These are phyloP conservation scores for Thinocorus orbignyianus DNA, from an alignment of 2,113 vertebrate species.

Conservation along the genomic window DNA sequence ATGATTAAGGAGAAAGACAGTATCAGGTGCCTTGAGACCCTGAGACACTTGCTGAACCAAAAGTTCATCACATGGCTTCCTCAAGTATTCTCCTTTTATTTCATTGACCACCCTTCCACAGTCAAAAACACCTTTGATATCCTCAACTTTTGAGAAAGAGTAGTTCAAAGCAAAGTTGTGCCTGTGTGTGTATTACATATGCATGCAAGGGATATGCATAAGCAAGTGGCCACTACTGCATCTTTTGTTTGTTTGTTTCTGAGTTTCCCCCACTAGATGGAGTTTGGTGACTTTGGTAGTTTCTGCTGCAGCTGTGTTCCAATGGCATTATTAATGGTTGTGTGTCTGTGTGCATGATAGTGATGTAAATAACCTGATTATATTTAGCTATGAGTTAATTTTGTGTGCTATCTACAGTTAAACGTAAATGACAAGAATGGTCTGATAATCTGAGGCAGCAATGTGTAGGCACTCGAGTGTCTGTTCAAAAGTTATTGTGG, in stretches of 20 bases:
- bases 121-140: not conserved
- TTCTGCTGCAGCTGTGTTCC: not conserved
- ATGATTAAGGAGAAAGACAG: not conserved
- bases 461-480: not conserved
- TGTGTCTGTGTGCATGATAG: not conserved
- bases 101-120: not conserved
- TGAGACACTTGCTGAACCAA: not conserved
- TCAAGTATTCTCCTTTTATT: not conserved
- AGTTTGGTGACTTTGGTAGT: not conserved
- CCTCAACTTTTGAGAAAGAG: not conserved
- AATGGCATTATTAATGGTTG: not conserved
- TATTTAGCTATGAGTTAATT: not conserved
- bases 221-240: too few relatives aligned
- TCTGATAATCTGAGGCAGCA: not conserved
- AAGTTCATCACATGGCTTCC: not conserved
- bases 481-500: not conserved
- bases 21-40: not conserved
- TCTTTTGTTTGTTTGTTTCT: not conserved
- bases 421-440: not conserved
- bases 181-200: too few relatives aligned
- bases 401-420: not conserved
- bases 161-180: not conserved
- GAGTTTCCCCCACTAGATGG: constrained; percentile 42
- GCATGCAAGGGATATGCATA: rapidly evolving
- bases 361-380: not conserved